phyloP scores from a whole-genome alignment of 2,797 vertebrate genomes.

The Acestrorhynchus altus region DNA sequence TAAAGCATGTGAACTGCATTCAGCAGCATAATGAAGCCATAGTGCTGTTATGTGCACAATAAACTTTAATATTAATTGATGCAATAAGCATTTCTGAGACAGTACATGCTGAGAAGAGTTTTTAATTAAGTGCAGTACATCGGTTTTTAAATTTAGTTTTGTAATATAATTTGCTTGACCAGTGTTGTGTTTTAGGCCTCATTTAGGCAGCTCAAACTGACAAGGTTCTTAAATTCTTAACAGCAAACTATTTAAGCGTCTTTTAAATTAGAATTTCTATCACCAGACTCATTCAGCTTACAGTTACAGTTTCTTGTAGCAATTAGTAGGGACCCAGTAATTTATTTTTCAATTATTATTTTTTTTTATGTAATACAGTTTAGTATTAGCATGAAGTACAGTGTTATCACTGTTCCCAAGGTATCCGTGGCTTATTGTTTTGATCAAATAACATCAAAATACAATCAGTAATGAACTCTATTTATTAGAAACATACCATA shows the following conservation, averaged over 20 bases:
- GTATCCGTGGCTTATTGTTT: neutral
- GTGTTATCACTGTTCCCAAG: neutral
- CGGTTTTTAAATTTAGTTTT: neutral
- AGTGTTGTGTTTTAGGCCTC: neutral
- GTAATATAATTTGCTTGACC: slow-evolving; percentile 1
- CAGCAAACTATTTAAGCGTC: neutral
- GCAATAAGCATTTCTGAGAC: slow-evolving; percentile 19
- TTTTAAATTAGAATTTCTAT: neutral
- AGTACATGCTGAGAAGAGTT: slow-evolving; percentile 19
- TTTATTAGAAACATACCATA: too few relatives aligned
- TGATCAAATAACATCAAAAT: neutral
- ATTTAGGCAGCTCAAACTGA: neutral
- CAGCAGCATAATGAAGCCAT: slow-evolving; percentile 1
- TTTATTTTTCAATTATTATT: neutral
- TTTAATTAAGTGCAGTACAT: neutral
- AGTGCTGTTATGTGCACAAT: slow-evolving; percentile 30
- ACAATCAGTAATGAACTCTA: neutral
- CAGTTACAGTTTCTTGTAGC: neutral
- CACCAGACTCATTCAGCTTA: neutral
- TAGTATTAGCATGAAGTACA: neutral
- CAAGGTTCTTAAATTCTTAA: neutral
- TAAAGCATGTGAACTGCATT: slow-evolving; percentile 30
- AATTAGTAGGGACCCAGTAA: neutral
- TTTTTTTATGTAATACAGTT: neutral
- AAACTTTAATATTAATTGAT: slow-evolving; percentile 31